Base-by-base conservation (phyloP, 2,113 vertebrate genomes). In the Bos javanicus region DNA sequence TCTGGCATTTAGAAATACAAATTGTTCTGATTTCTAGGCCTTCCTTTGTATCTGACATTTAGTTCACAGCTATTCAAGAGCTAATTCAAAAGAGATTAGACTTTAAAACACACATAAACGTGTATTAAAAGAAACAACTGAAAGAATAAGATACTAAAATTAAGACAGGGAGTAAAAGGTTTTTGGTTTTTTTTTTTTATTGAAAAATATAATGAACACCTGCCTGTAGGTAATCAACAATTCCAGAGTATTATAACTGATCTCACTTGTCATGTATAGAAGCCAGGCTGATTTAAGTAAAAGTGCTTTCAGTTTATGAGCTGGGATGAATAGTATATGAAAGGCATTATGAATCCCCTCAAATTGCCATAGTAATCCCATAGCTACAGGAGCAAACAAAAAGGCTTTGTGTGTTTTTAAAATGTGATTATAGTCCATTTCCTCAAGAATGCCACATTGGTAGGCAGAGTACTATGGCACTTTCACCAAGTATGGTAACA, bases 1-100 rank as follows among this genome's bases (percentile, higher is more conserved):
- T 91, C 67, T 76, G 43, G 5, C 59, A 92, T 50, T 97, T 62
- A 92, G 46, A 90, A 82, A 78, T 94, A 64, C 57, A 87, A 92
- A 88, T 54, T 84, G 17, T 76, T 86, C 83, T 89, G 60, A 87
- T 82, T 96, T 94, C 57, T 94, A 46, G 56, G 43, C 39, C 64
- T 13, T 93, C 84, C 17, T 96, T 96, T 95, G 23, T 94, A 33
- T 84, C 87, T 92, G 74, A 84, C 43, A 64, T 82, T 97, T 94
- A 95, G 43, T 94, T 94, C 26, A 50, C 17, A 92, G 48, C 33
- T 83, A 91, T 54, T 59, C 5, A 95, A 91, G 60, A 57, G 28
- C 30, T 94, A 90, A 95, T 90, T 92, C 54, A n/a, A 95, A 94
- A 89, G 33, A 96, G 33, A 92, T 89, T 74, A 95, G 71, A 74